Percentiles rank a stretch among this genome's conserved stretches.
These are phyloP conservation scores for Holotrichia oblita DNA, from an alignment of 1,140 invertebrate species.

Conservation along the genomic window DNA sequence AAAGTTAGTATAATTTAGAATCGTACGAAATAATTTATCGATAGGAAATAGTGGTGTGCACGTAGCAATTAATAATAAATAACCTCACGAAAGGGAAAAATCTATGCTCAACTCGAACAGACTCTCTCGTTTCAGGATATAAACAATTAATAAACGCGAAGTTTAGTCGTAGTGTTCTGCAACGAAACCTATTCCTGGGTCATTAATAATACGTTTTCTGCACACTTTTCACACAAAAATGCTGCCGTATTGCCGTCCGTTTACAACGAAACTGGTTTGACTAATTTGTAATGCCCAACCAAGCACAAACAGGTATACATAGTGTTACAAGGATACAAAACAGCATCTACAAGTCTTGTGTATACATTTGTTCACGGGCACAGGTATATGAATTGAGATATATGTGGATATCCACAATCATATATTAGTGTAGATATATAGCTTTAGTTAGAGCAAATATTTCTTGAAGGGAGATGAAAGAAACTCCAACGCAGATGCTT, in stretches of 20 bases:
- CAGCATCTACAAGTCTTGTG: not conserved
- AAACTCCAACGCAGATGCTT: not conserved
- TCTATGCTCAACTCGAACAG: not conserved
- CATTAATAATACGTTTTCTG: conserved; percentile 36
- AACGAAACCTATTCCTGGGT: conserved; percentile 4
- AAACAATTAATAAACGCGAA: not conserved
- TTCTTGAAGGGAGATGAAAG: conserved; percentile 13
- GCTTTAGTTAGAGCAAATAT: conserved; percentile 16
- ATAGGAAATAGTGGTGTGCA: too few relatives aligned
- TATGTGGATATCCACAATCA: conserved; percentile 21
- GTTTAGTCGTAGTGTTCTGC: not conserved
- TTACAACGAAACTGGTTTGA: conserved; percentile 28
- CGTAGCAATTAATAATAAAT: too few relatives aligned
- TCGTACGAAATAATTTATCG: too few relatives aligned
- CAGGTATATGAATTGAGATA: conserved; percentile 28
- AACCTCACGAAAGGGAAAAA: not conserved
- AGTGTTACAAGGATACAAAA: not conserved
- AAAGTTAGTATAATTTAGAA: too few relatives aligned
- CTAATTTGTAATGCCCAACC: conserved; percentile 33
- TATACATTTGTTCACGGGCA: not conserved
- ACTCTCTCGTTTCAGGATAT: conserved; percentile 9
- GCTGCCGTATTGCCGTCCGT: conserved; percentile 12
- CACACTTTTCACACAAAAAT: conserved; percentile 33
- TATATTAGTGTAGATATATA: too few relatives aligned
- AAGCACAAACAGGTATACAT: conserved; percentile 34